Evolutionary conservation across 2,888 invertebrate genomes (phyloP).

Genomic region (Andrena bucephala): DNA sequence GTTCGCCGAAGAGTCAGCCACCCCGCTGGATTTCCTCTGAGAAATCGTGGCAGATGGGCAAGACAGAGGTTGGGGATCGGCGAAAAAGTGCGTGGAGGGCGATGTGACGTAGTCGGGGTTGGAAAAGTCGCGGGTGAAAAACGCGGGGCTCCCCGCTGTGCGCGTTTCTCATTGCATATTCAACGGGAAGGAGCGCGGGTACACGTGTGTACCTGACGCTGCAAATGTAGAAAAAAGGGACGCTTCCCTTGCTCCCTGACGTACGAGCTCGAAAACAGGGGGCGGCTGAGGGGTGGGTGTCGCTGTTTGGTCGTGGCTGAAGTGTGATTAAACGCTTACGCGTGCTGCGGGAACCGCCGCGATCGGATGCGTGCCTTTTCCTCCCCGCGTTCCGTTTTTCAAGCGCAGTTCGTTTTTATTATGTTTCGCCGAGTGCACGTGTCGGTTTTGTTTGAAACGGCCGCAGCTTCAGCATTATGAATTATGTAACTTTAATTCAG

Average conservation of each 20-base stretch:
- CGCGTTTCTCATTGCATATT: constrained; percentile 76
- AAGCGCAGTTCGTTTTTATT: no score
- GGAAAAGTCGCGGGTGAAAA: constrained; percentile 53
- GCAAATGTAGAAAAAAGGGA: constrained; percentile 66
- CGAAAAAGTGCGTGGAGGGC: constrained; percentile 10
- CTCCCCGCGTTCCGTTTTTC: not conserved
- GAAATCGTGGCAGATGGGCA: not conserved
- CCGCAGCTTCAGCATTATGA: not conserved
- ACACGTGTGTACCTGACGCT: constrained; percentile 71
- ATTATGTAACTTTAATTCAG: constrained; percentile 36
- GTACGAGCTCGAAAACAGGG: constrained; percentile 61
- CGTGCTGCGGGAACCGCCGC: constrained; percentile 33
- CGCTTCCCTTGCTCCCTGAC: constrained; percentile 44
- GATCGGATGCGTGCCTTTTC: constrained; percentile 2
- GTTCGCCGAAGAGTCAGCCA: not conserved
- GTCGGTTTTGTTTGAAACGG: no score
- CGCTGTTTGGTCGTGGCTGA: not conserved
- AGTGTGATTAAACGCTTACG: constrained; percentile 57
- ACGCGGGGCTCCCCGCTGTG: constrained; percentile 31
- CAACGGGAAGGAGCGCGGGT: constrained; percentile 65
- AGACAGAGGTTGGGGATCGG: not conserved
- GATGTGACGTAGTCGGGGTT: constrained; percentile 8
- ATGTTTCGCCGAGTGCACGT: no score
- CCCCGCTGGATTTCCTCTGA: not conserved
- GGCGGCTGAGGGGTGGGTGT: not conserved